Conservation (phyloP, 2,113 vertebrate species). For the Saguinus midas region DNA sequence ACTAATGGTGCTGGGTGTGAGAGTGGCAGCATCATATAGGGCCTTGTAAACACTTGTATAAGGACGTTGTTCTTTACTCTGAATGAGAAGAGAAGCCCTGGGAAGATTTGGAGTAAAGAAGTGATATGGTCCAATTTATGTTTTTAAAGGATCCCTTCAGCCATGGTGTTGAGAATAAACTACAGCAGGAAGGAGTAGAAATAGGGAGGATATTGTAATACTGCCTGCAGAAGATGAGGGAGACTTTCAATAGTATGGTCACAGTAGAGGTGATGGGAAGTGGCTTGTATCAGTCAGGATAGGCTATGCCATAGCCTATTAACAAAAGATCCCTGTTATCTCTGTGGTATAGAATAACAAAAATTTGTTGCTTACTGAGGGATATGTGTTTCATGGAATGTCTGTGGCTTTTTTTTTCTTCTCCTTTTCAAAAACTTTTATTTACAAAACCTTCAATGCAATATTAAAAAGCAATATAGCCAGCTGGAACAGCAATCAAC, state of each 20-base stretch:
- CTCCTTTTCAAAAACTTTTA: too few relatives aligned
- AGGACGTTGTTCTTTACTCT: background rate
- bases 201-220: background rate
- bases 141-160: background rate
- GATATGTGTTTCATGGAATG: background rate
- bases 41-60: background rate
- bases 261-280: background rate
- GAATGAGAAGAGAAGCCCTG: background rate
- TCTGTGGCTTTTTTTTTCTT: background rate
- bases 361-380: background rate
- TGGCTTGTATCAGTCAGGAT: background rate
- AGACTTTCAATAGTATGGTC: background rate
- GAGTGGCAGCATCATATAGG: background rate
- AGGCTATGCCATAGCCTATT: background rate
- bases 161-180: background rate
- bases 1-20: background rate
- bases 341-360: background rate
- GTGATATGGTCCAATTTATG: background rate
- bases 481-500: slow-evolving; percentile 60
- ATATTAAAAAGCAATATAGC: background rate
- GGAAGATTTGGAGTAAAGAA: background rate
- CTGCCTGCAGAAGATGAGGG: background rate
- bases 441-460: too few relatives aligned
- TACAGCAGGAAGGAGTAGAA: background rate
- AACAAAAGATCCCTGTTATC: background rate